Percentiles rank a stretch among this genome's conserved stretches.
phyloP scores from a whole-genome alignment of 2,797 vertebrate species.

The Sylvilagus floridanus region DNA sequence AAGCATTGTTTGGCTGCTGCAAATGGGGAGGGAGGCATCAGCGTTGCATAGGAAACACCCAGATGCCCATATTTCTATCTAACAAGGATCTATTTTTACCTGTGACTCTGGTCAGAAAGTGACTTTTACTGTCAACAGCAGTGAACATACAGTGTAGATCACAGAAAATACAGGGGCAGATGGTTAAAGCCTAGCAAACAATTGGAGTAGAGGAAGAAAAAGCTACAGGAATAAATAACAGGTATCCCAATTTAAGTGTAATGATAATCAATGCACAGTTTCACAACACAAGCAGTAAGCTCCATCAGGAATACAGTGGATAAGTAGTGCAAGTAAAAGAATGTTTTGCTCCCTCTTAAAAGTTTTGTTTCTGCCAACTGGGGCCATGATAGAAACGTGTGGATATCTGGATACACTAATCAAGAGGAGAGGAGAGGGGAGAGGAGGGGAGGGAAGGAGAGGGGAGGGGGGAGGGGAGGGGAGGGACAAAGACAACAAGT shows the following conservation, averaged over 20 bases:
- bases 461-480: too few species aligned
- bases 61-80: not conserved
- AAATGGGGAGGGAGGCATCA: too few species aligned
- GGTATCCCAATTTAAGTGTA: not conserved
- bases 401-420: not conserved
- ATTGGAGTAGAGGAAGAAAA: not conserved
- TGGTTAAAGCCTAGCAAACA: not conserved
- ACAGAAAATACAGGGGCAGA: not conserved
- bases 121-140: not conserved
- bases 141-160: not conserved
- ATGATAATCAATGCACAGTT: not conserved
- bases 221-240: not conserved
- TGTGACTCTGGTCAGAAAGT: not conserved
- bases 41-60: not conserved
- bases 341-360: not conserved
- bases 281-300: not conserved
- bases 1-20: not conserved
- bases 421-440: not conserved
- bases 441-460: too few species aligned
- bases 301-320: not conserved
- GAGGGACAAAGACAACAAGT: not conserved
- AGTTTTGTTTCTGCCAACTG: conserved; percentile 18
- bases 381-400: not conserved
- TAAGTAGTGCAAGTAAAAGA: not conserved
- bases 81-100: not conserved